Percentiles rank a stretch among this genome's conserved stretches.
Evolutionary conservation across 2,797 vertebrate genomes (phyloP).

Genomic region (Neosalanx taihuensis): DNA sequence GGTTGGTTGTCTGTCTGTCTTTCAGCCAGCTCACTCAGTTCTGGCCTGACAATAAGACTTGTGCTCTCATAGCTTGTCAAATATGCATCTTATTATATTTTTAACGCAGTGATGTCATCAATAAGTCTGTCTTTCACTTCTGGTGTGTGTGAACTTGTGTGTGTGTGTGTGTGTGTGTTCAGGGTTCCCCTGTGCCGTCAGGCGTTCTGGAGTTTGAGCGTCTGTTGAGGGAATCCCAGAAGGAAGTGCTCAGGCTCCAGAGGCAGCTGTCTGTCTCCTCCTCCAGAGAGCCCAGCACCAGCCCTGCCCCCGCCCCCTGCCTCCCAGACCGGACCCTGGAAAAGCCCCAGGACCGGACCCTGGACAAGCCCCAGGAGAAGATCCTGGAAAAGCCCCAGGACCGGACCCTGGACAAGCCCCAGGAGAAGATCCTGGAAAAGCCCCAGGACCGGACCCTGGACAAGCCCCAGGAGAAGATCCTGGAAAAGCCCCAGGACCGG

Average conservation of each 20-base stretch:
- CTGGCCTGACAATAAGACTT: neutral
- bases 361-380: neutral
- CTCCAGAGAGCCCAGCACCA: slow-evolving; percentile 43
- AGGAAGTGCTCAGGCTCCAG: slow-evolving; percentile 91
- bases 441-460: too few relatives aligned
- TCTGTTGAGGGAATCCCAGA: slow-evolving; percentile 90
- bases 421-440: too few relatives aligned
- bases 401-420: too few relatives aligned
- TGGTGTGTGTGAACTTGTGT: neutral
- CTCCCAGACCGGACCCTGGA: neutral
- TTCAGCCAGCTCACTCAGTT: neutral
- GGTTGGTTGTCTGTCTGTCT: neutral
- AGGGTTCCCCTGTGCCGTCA: slow-evolving; percentile 69
- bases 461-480: neutral
- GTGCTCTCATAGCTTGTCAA: neutral
- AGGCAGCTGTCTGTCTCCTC: slow-evolving; percentile 87
- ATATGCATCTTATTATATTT: neutral
- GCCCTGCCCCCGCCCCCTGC: slow-evolving; percentile 10
- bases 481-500: neutral
- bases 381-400: neutral
- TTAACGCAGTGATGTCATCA: neutral
- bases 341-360: neutral
- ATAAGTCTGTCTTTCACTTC: neutral
- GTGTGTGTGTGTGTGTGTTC: slow-evolving; percentile 17
- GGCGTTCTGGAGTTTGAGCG: slow-evolving; percentile 80